phyloP scores from a whole-genome alignment of 2,797 vertebrate species.

The Selene dorsalis region DNA sequence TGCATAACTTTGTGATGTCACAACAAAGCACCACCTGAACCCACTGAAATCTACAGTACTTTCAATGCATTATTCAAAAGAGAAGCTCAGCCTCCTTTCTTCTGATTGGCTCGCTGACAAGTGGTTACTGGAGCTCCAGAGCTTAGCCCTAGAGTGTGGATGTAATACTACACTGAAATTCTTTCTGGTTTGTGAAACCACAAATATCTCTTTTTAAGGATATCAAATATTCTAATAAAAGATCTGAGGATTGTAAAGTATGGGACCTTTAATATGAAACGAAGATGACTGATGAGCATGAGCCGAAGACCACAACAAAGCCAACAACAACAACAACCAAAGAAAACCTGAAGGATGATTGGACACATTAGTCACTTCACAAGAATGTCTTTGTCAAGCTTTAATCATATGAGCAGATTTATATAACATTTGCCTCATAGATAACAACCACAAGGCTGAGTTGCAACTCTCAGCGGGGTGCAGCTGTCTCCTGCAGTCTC shows the following conservation, averaged over 20 bases:
- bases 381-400: conserved; percentile 60
- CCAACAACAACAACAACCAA: conserved; percentile 8
- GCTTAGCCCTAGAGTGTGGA: no score
- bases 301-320: conserved; percentile 17
- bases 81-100: no score
- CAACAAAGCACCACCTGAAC: not conserved
- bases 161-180: no score
- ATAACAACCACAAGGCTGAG: conserved; percentile 49
- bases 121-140: no score
- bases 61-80: not conserved
- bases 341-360: conserved; percentile 37
- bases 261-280: not conserved
- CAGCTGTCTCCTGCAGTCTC: conserved; percentile 20
- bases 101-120: no score
- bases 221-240: no score
- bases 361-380: conserved; percentile 54
- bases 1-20: no score
- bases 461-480: conserved; percentile 20
- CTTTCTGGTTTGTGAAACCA: no score
- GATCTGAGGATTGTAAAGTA: no score
- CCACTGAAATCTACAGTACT: not conserved
- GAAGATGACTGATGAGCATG: conserved; percentile 17
- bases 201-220: no score
- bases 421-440: conserved; percentile 57
- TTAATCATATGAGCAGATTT: conserved; percentile 54